Evolutionary conservation across 2,113 vertebrate genomes (phyloP).

Genomic region (Ranitomeya imitator): DNA sequence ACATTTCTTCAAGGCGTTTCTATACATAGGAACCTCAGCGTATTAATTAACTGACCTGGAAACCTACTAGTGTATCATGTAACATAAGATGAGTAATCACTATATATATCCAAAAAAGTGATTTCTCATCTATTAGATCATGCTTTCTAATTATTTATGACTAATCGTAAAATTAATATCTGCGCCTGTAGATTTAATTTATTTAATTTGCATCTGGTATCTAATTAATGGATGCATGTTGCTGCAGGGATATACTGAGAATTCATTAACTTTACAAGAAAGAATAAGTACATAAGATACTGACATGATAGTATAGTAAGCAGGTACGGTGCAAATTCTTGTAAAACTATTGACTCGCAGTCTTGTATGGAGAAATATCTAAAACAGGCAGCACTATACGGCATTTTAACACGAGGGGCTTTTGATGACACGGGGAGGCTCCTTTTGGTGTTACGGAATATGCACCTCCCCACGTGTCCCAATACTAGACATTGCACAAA

Average conservation of each 20-base stretch:
- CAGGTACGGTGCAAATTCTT: too few species aligned
- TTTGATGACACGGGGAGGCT: too few species aligned
- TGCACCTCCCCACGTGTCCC: too few species aligned
- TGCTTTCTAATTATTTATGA: constrained; percentile 8
- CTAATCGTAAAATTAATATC: neutral
- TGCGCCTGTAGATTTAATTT: neutral
- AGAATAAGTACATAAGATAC: neutral
- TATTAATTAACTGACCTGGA: constrained; percentile 16
- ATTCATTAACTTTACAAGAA: neutral
- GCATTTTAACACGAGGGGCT: too few species aligned
- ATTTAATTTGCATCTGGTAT: neutral
- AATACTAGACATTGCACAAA: too few species aligned
- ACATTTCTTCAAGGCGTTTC: neutral
- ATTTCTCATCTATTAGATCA: neutral
- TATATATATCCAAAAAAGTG: neutral
- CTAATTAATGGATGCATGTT: neutral
- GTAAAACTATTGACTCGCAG: too few species aligned
- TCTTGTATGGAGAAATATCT: too few species aligned
- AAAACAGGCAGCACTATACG: too few species aligned
- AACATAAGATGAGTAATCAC: constrained; percentile 15
- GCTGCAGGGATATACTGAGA: neutral
- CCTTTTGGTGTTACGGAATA: too few species aligned
- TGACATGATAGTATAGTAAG: neutral
- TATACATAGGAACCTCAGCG: neutral
- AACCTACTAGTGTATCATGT: neutral